These are phyloP conservation scores for Torymus auratus DNA, from an alignment of 2,888 invertebrate species.

Conservation along the genomic window DNA sequence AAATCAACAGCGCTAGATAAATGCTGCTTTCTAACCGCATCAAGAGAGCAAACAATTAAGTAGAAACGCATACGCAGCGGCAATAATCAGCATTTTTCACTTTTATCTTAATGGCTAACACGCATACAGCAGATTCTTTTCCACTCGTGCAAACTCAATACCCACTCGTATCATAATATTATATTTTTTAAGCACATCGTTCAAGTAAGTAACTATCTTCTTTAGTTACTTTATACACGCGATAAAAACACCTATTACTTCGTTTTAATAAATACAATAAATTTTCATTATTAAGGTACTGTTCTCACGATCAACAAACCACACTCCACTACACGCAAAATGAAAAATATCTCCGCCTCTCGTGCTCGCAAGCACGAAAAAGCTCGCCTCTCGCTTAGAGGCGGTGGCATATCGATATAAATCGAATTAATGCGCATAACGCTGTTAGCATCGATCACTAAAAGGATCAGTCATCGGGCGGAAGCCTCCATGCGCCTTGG, in stretches of 20 bases:
- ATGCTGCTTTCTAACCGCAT: too few relatives aligned
- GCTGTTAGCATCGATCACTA: constrained; percentile 11
- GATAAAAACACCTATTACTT: too few relatives aligned
- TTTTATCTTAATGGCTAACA: background rate
- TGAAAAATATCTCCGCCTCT: background rate
- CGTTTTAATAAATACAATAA: too few relatives aligned
- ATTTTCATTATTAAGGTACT: too few relatives aligned
- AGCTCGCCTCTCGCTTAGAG: background rate
- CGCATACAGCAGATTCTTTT: background rate
- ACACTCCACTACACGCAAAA: too few relatives aligned
- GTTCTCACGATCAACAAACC: too few relatives aligned
- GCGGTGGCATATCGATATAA: background rate
- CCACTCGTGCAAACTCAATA: background rate
- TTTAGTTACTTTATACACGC: too few relatives aligned
- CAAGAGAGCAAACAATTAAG: too few relatives aligned
- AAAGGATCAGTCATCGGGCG: constrained; percentile 1
- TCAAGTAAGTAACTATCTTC: background rate
- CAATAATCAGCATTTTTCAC: too few relatives aligned
- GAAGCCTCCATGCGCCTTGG: background rate
- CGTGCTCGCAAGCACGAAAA: background rate
- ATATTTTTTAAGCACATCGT: background rate
- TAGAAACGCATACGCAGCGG: too few relatives aligned
- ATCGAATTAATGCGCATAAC: background rate
- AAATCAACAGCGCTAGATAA: too few relatives aligned
- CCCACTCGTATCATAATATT: background rate